A percentile compares a stretch with the other conserved stretches of the same genome.
Conservation (phyloP, 2,797 vertebrate species). For the Stomatorhinus walkeri region DNA sequence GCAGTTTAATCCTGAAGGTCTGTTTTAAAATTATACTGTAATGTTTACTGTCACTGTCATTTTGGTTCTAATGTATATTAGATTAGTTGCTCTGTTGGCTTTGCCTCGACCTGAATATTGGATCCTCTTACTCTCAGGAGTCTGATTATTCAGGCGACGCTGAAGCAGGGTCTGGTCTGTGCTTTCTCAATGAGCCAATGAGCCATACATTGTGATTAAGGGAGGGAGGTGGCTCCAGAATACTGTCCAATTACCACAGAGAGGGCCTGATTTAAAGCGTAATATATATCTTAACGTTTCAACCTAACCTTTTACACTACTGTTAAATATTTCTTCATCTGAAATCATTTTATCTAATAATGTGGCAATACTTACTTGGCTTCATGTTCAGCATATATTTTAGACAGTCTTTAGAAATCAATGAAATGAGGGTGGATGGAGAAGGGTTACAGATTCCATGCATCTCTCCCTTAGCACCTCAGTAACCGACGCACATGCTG, state of each 20-base stretch:
- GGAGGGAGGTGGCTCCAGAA: neutral
- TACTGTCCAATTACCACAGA: neutral
- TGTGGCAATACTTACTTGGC: neutral
- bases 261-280: neutral
- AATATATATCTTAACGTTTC: neutral
- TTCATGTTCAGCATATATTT: neutral
- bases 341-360: neutral
- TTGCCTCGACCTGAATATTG: neutral
- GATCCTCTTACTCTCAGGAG: neutral
- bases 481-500: slow-evolving; percentile 33
- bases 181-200: neutral
- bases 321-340: neutral
- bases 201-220: neutral
- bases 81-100: neutral
- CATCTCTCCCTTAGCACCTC: neutral
- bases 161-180: neutral
- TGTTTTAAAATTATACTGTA: neutral
- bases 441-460: neutral
- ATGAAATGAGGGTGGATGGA: neutral
- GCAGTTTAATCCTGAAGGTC: neutral
- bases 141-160: neutral
- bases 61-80: neutral
- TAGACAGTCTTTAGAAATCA: neutral
- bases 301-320: neutral
- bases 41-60: slow-evolving; percentile 12